Evolutionary conservation across 2,888 invertebrate species (phyloP).

Genomic region (Epirrhoe alternata): DNA sequence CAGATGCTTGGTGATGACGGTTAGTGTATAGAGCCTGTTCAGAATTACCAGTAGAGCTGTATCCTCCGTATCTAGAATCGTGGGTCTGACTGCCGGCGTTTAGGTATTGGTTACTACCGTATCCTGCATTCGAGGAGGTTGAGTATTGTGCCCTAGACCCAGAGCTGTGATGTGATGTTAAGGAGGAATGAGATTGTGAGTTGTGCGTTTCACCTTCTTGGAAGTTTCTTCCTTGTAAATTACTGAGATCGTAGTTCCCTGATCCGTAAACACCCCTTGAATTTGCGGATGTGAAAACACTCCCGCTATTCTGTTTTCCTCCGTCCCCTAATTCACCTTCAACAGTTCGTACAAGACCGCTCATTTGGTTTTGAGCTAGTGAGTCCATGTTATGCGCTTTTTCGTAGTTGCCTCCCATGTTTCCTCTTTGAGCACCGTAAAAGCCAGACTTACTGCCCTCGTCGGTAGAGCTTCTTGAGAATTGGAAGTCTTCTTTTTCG

Average conservation of each 20-base stretch:
- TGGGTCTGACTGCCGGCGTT: slow-evolving; percentile 46
- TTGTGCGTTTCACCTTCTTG: slow-evolving; percentile 59
- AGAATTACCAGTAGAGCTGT: slow-evolving; percentile 47
- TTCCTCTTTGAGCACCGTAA: slow-evolving; percentile 81
- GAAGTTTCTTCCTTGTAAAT: slow-evolving; percentile 74
- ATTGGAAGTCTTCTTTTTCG: slow-evolving; percentile 81
- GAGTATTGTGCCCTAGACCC: slow-evolving; percentile 36
- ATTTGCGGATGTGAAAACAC: slow-evolving; percentile 74
- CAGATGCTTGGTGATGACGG: slow-evolving; percentile 53
- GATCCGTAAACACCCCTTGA: slow-evolving; percentile 75
- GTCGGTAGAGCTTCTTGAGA: slow-evolving; percentile 77
- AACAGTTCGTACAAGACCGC: slow-evolving; percentile 71
- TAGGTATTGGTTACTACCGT: slow-evolving; percentile 32
- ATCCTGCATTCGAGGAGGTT: slow-evolving; percentile 42
- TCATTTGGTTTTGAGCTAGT: slow-evolving; percentile 78
- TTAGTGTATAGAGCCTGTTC: slow-evolving; percentile 48
- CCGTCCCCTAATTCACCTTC: slow-evolving; percentile 77
- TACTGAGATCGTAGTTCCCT: slow-evolving; percentile 68
- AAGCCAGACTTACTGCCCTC: slow-evolving; percentile 76
- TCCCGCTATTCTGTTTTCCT: slow-evolving; percentile 66
- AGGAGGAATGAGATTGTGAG: slow-evolving; percentile 55
- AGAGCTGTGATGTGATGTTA: slow-evolving; percentile 37
- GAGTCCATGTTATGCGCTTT: slow-evolving; percentile 80
- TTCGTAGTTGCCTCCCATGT: slow-evolving; percentile 82
- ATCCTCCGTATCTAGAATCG: slow-evolving; percentile 52